Evolutionary conservation across 2,888 invertebrate species (phyloP).

Genomic region (Baccha elongata): DNA sequence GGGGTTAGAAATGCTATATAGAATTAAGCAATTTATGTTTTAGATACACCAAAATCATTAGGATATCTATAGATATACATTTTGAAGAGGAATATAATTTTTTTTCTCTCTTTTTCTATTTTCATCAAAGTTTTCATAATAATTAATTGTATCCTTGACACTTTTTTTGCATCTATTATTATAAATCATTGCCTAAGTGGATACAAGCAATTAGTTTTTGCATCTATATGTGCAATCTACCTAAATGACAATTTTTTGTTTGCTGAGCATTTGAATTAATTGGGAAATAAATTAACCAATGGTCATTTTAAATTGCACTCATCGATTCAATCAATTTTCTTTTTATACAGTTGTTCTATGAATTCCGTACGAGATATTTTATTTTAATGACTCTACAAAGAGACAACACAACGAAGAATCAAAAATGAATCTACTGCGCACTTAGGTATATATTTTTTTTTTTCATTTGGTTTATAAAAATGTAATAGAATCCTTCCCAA

Average conservation of each 20-base stretch:
- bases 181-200: constrained; percentile 71
- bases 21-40: constrained; percentile 59
- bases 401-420: not conserved
- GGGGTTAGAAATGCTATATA: constrained; percentile 47
- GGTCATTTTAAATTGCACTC: constrained; percentile 64
- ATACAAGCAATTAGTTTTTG: constrained; percentile 62
- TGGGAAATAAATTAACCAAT: constrained; percentile 69
- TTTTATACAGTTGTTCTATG: constrained; percentile 32
- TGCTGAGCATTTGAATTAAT: constrained; percentile 54
- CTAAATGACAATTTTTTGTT: constrained; percentile 13
- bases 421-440: constrained; percentile 53
- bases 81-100: not conserved
- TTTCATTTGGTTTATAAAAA: not conserved
- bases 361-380: constrained; percentile 24
- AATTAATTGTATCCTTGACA: constrained; percentile 72
- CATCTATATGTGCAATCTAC: constrained; percentile 32
- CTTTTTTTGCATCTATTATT: constrained; percentile 48
- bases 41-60: constrained; percentile 20
- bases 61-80: constrained; percentile 4
- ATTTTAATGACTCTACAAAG: not conserved
- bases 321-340: constrained; percentile 55
- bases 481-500: constrained; percentile 68
- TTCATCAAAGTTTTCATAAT: constrained; percentile 39
- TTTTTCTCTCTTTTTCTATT: constrained; percentile 38
- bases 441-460: constrained; percentile 40